Evolutionary conservation across 2,797 vertebrate species (phyloP), one percentile per base, ranked within the genome.

Genomic region (Cryptoprocta ferox): DNA sequence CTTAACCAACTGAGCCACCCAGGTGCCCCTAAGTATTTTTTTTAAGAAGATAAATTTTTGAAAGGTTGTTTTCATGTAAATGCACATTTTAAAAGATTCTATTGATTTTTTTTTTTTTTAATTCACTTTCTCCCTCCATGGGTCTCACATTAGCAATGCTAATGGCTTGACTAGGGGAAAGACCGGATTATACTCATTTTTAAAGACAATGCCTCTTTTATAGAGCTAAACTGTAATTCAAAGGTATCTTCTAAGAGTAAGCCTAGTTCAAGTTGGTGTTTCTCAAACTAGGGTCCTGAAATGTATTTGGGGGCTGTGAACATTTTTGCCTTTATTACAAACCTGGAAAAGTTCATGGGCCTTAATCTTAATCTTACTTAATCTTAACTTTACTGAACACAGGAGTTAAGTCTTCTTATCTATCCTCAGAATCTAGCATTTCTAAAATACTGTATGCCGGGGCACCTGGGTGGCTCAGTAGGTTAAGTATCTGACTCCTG

Each of bases 131-230:
- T 39, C 18, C 13, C 42, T 12, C 32, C 70, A 18, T 32, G 26
- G 30, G 28, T 5, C 63, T 45, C 37, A 11, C 8, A 0, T 1
- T 1, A 3, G 28, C 53, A 6, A 13, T 2, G 2, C 19, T 45
- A 37, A 35, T 0, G 21, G 16, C 42, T 48, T 48, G 42, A 28
- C 32, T 30, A 1, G 2, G 28, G 7, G 18, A 66, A 61, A 63
- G 4, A 94, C 84, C 2, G 50, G 50, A 59, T 42, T 61, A 37
- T 61, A 45, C 24, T 75, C 13, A 63, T 89, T 48, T 42, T n/a
- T 48, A n/a, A 86, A 70, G 15, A 42, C 12, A 56, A 42, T 32
- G n/a, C 61, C 32, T 35, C 12, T 56, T 53, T 79, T 42, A 30
- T 8, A 81, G 21, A 10, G 3, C 6, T 39, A 68, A 91, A 24